Percentiles rank a stretch among this genome's conserved stretches.
phyloP scores from a whole-genome alignment of 2,113 vertebrate species.

The Beaufortia kweichowensis region DNA sequence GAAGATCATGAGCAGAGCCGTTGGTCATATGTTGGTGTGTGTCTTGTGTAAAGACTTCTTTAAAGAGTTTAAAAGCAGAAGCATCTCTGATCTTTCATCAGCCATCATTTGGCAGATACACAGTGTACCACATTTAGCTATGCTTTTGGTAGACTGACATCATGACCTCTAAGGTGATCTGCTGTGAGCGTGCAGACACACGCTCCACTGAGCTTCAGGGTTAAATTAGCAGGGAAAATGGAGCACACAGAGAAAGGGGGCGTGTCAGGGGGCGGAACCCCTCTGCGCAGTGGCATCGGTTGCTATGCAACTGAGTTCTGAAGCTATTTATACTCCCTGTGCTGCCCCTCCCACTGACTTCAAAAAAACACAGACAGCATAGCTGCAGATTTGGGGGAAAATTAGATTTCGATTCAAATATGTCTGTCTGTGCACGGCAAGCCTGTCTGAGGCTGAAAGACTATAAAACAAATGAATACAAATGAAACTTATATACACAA shows the following conservation, averaged over 20 bases:
- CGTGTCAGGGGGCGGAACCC: slow-evolving; percentile 76
- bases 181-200: slow-evolving; percentile 34
- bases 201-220: slow-evolving; percentile 59
- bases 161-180: slow-evolving; percentile 32
- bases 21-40: neutral
- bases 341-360: slow-evolving; percentile 67
- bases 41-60: neutral
- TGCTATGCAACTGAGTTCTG: slow-evolving; percentile 80
- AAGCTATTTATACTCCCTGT: slow-evolving; percentile 78
- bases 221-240: slow-evolving; percentile 67
- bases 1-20: neutral
- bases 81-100: neutral
- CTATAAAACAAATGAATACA: neutral
- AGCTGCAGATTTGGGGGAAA: slow-evolving; percentile 60
- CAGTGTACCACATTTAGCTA: neutral
- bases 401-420: slow-evolving; percentile 44
- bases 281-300: slow-evolving; percentile 79
- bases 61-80: slow-evolving; percentile 5
- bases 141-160: slow-evolving; percentile 30
- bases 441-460: neutral
- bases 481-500: too few relatives aligned
- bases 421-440: slow-evolving; percentile 5
- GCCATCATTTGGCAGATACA: neutral
- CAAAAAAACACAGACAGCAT: slow-evolving; percentile 37
- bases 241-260: slow-evolving; percentile 76